Conservation (phyloP, 2,113 vertebrate species). For the Choloepus hoffmanni region DNA sequence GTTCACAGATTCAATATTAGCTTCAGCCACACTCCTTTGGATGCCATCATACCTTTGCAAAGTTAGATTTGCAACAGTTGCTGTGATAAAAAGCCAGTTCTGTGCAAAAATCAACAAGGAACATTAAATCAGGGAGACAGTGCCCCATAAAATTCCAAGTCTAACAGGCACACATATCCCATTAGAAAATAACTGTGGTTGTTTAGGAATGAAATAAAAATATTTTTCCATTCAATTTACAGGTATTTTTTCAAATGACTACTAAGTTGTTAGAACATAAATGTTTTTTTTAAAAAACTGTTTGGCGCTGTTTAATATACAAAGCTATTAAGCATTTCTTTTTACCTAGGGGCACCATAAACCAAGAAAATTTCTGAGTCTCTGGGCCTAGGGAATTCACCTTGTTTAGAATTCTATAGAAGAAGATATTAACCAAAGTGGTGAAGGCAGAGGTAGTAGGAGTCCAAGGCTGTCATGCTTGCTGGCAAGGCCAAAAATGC, state of each 20-base stretch:
- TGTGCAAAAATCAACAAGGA: not conserved
- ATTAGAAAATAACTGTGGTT: not conserved
- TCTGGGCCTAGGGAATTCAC: not conserved
- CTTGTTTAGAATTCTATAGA: not conserved
- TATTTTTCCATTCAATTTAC: not conserved
- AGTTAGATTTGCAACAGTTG: not conserved
- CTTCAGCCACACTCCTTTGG: not conserved
- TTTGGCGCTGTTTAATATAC: not conserved
- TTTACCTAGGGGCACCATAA: not conserved
- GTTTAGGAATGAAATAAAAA: not conserved
- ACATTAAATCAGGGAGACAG: not conserved
- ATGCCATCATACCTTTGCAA: not conserved
- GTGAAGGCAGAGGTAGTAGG: not conserved
- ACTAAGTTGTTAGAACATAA: not conserved
- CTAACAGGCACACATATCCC: not conserved
- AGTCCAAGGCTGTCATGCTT: not conserved
- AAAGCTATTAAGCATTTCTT: slow-evolving; percentile 7
- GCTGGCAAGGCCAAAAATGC: not conserved
- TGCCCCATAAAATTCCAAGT: not conserved
- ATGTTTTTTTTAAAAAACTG: not conserved
- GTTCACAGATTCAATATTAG: not conserved
- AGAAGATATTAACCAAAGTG: not conserved
- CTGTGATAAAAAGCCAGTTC: not conserved
- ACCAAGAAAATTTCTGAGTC: not conserved
- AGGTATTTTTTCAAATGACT: not conserved